Evolutionary conservation across 2,797 vertebrate species (phyloP).

Genomic region (Oreochromis mossambicus): DNA sequence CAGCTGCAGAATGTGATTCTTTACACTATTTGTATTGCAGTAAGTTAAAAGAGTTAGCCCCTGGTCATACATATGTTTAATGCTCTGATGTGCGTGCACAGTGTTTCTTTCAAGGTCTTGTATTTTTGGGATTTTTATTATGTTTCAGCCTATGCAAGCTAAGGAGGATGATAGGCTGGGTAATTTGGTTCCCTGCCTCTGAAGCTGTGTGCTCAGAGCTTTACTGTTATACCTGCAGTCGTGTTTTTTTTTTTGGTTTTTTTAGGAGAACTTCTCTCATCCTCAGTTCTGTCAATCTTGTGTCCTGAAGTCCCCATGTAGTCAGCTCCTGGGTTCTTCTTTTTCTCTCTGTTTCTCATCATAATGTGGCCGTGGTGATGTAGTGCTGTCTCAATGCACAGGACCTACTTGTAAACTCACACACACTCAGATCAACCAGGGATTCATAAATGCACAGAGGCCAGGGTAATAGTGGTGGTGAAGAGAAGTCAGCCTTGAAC

Average conservation of each 20-base stretch:
- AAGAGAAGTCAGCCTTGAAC: constrained; percentile 55
- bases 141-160: background rate
- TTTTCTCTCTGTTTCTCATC: constrained; percentile 14
- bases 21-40: constrained; percentile 1
- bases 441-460: constrained; percentile 25
- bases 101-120: background rate
- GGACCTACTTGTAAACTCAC: constrained; percentile 3
- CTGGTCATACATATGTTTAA: background rate
- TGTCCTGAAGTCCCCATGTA: constrained; percentile 38
- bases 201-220: background rate
- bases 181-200: constrained; percentile 4
- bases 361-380: constrained; percentile 61
- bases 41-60: constrained; percentile 4
- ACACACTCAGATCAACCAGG: background rate
- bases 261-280: constrained; percentile 2
- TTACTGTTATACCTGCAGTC: background rate
- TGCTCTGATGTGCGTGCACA: background rate
- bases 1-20: constrained; percentile 8
- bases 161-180: background rate
- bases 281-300: constrained; percentile 28
- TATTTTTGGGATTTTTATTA: background rate
- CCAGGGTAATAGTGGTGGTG: background rate
- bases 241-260: background rate
- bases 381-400: constrained; percentile 25
- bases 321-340: constrained; percentile 24